Base-by-base conservation (phyloP, 2,888 invertebrate genomes). In the Globia sparganii region DNA sequence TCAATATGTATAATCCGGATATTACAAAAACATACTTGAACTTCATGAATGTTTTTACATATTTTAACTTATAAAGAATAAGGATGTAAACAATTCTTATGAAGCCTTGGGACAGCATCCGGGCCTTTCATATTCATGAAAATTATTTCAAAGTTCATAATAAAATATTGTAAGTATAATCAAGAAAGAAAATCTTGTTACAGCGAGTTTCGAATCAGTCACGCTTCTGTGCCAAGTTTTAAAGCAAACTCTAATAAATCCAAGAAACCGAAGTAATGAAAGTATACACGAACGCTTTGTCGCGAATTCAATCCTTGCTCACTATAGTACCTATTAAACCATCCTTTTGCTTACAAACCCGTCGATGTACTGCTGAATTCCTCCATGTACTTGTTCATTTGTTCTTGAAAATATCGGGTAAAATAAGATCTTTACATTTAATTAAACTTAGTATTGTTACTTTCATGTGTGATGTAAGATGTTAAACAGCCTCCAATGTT, bases 131-230 rank as follows among this genome's bases (percentile, higher is more conserved):
- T 71, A 68, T 72, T 81, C 81, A 70, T 64, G 72, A 72, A 75
- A 73, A 62, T 78, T 58, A 49, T 71, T 72, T n/a, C 65, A 56
- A 74, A 78, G 49, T 84, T 61, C 37, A 34, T 70, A 64, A 31
- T 56, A n/a, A n/a, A n/a, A 80, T 64, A 53, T 62, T 78, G 40
- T 70, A 67, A 75, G 69, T 78, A 80, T 83, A 80, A 84, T 75
- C 49, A 78, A 78, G 66, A 59, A 78, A 77, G 69, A 61, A 77
- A 85, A 84, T 78, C 85, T 85, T 81, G 72, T 87, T 84, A 82
- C 82, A 77, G 73, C 65, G 72, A 88, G 83, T 88, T 89, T 82
- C n/a, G 65, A 83, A 85, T 84, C 82, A 80, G 83, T 85, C 75
- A 72, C 69, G 80, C 68, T 78, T 64, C 79, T 72, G 76, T 73